These are phyloP conservation scores for Drosophila sordidula DNA, from an alignment of 2,888 invertebrate species.

Conservation along the genomic window DNA sequence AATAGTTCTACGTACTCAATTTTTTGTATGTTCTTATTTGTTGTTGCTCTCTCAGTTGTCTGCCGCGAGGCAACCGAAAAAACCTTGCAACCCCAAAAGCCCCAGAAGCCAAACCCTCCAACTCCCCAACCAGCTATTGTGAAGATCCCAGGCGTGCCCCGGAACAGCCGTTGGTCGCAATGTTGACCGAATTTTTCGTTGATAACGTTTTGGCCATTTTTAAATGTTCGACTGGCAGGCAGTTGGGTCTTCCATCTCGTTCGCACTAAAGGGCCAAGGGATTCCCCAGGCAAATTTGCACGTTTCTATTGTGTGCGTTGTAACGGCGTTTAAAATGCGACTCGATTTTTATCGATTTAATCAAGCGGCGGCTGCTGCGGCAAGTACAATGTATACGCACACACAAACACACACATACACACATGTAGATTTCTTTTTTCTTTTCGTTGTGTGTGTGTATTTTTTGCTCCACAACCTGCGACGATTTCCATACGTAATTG, in stretches of 20 bases:
- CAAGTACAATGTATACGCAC: constrained; percentile 25
- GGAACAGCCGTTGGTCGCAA: constrained; percentile 36
- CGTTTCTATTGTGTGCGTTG: constrained; percentile 73
- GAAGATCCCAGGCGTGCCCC: constrained; percentile 22
- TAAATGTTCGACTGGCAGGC: constrained; percentile 41
- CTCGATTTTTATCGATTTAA: constrained; percentile 81
- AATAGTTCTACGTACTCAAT: constrained; percentile 17
- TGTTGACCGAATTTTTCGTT: constrained; percentile 72
- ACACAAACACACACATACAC: no score
- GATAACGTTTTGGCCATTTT: constrained; percentile 67
- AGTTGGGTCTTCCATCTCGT: constrained; percentile 4
- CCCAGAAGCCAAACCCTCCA: constrained; percentile 10
- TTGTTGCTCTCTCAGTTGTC: constrained; percentile 18
- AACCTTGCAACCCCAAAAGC: constrained; percentile 21
- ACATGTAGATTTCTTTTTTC: neutral
- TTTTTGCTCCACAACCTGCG: constrained; percentile 43
- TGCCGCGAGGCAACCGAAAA: constrained; percentile 39
- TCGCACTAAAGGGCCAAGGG: constrained; percentile 10
- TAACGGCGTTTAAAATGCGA: constrained; percentile 67
- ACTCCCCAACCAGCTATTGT: constrained; percentile 11
- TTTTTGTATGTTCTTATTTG: constrained; percentile 19
- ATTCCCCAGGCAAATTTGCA: constrained; percentile 62
- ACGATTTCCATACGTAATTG: constrained; percentile 81
- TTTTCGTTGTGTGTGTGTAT: constrained; percentile 27
- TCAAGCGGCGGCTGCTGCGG: constrained; percentile 61